Evolutionary conservation across 2,888 invertebrate species (phyloP).

Genomic region (Melanostoma scalare): DNA sequence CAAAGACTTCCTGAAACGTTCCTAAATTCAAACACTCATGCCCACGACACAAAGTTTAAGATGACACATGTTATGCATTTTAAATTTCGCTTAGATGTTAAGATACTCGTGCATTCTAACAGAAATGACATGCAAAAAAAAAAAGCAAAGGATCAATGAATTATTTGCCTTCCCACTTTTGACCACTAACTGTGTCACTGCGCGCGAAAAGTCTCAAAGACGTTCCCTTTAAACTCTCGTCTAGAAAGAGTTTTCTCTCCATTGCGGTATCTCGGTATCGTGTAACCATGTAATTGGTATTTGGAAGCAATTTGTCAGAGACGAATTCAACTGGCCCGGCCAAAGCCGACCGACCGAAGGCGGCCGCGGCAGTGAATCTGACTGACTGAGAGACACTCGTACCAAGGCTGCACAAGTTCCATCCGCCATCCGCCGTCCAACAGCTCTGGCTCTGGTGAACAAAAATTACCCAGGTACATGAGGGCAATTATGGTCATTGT

Average conservation of each 20-base stretch:
- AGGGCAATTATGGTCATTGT: constrained; percentile 72
- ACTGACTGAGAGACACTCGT: background rate
- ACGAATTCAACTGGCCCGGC: background rate
- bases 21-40: constrained; percentile 28
- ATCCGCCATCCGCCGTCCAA: background rate
- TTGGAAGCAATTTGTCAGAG: constrained; percentile 72
- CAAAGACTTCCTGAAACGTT: constrained; percentile 63
- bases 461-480: constrained; percentile 69
- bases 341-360: background rate
- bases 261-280: constrained; percentile 49
- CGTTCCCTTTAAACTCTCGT: background rate
- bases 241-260: background rate
- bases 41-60: constrained; percentile 44
- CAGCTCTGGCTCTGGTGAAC: constrained; percentile 41
- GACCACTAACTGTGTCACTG: constrained; percentile 45
- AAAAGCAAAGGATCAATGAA: constrained; percentile 51
- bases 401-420: constrained; percentile 26
- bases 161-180: constrained; percentile 56
- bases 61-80: constrained; percentile 72
- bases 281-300: constrained; percentile 70
- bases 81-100: constrained; percentile 59
- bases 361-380: background rate
- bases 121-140: constrained; percentile 24
- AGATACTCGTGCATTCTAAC: constrained; percentile 43
- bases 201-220: constrained; percentile 28